Base-by-base conservation (phyloP, 2,113 vertebrate species). In the Smithornis capensis region DNA sequence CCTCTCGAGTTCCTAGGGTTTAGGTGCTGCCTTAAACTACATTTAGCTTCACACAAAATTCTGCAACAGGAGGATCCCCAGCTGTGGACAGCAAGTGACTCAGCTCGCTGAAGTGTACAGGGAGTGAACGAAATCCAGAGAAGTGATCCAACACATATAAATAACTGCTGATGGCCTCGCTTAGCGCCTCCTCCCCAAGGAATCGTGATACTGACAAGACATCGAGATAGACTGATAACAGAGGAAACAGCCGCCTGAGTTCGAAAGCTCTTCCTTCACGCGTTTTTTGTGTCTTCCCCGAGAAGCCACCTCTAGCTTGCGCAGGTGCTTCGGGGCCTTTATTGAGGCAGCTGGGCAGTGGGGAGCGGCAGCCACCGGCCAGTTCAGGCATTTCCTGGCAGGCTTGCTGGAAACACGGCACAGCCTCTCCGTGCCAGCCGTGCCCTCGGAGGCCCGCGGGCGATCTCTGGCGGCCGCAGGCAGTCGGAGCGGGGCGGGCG, bases 331-430 rank as follows among this genome's bases (percentile, higher is more conserved):
- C 2, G 4, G 8, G 16, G 12, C 7, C 57, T 33, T 14, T 18
- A 10, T 2, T 33, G 16, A 4, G n/a, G 40, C 21, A n/a, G 3
- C 42, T 33, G 1, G 4, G 40, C 57, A 3, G 53, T 24, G 5
- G 7, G 56, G 10, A 47, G 31, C 3, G 1, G 31, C 22, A 7
- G n/a, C 7, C 14, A 0, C 21, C 0, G 27, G 13, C 10, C n/a
- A 1, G 10, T 0, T 9, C 19, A 2, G 5, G 4, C 21, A 2
- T 4, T 5, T 12, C 23, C 52, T 1, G 18, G 4, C 24, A 6
- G 24, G 6, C 10, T 25, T 1, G 10, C 2, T 4, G 19, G 14
- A 1, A 29, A 2, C 37, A 3, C 1, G 5, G 16, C 28, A 29
- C 25, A 13, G 12, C 12, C 35, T 27, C 1, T 2, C 14, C 8